A percentile compares a stretch with the other conserved stretches of the same genome.
Evolutionary conservation across 2,113 vertebrate species (phyloP).

Genomic region (Perca schrenkii): DNA sequence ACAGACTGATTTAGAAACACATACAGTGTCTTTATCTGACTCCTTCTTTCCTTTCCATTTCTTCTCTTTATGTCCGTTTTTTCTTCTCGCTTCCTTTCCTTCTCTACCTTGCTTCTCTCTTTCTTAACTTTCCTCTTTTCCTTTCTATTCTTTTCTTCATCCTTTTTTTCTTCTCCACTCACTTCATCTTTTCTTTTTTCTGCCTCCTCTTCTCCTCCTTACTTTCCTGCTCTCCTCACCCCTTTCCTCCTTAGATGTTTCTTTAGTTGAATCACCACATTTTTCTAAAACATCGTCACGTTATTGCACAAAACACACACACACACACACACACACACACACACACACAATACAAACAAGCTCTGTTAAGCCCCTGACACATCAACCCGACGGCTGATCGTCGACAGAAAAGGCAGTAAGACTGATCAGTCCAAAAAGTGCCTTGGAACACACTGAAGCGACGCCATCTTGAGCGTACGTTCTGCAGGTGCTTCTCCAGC

Average conservation of each 20-base stretch:
- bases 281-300: slow-evolving; percentile 53
- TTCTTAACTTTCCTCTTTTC: not conserved
- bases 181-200: not conserved
- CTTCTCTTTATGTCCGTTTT: not conserved
- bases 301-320: slow-evolving; percentile 26
- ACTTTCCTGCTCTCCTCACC: not conserved
- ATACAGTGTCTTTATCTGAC: not conserved
- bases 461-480: too few species aligned
- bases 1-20: slow-evolving; percentile 49
- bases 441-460: too few species aligned
- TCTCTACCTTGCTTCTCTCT: too few species aligned
- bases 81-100: not conserved
- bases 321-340: not conserved
- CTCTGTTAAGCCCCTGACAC: too few species aligned
- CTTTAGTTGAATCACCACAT: slow-evolving; percentile 61
- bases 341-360: not conserved
- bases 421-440: too few species aligned
- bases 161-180: not conserved
- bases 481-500: too few species aligned
- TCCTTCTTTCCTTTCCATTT: not conserved
- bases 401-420: too few species aligned
- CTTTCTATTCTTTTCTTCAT: not conserved
- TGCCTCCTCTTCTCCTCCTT: not conserved
- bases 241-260: slow-evolving; percentile 36
- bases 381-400: too few species aligned